These are phyloP conservation scores for Notiomystis cincta DNA, from an alignment of 2,113 vertebrate genomes.

Conservation along the genomic window DNA sequence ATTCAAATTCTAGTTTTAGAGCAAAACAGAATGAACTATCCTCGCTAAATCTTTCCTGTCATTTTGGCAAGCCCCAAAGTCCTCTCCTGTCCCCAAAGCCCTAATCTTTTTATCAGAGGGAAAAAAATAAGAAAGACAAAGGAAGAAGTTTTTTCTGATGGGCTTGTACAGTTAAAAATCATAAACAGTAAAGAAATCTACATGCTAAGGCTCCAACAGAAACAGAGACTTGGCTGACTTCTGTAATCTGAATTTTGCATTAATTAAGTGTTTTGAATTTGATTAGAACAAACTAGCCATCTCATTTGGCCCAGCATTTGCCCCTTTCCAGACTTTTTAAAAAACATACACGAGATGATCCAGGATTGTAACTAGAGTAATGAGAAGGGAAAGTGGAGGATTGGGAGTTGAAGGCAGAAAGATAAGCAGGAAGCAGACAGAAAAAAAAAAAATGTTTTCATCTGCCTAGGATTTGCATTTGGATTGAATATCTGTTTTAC, in stretches of 20 bases:
- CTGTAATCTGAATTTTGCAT: conserved; percentile 34
- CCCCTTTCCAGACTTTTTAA: conserved; percentile 1
- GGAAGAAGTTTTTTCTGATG: conserved; percentile 11
- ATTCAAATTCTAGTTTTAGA: not conserved
- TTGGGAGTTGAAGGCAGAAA: not conserved
- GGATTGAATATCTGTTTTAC: not conserved
- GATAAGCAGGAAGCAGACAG: not conserved
- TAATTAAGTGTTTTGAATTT: conserved; percentile 59
- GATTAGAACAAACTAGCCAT: conserved; percentile 49
- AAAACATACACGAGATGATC: not conserved
- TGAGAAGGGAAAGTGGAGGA: not conserved
- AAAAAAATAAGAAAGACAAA: not conserved
- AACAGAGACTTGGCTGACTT: conserved; percentile 62
- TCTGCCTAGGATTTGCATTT: not conserved
- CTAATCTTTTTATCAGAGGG: not conserved
- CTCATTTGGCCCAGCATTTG: not conserved
- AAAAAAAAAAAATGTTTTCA: not conserved
- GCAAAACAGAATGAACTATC: not conserved
- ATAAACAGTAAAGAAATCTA: conserved; percentile 39
- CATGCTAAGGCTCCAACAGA: conserved; percentile 42
- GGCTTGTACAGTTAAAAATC: not conserved
- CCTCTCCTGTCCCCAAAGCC: not conserved
- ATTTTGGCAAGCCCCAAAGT: not conserved
- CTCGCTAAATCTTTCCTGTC: not conserved
- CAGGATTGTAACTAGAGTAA: not conserved